Percentiles rank a stretch among this genome's conserved stretches.
Evolutionary conservation across 2,797 vertebrate species (phyloP).

Genomic region (Dromococcyx pavoninus): DNA sequence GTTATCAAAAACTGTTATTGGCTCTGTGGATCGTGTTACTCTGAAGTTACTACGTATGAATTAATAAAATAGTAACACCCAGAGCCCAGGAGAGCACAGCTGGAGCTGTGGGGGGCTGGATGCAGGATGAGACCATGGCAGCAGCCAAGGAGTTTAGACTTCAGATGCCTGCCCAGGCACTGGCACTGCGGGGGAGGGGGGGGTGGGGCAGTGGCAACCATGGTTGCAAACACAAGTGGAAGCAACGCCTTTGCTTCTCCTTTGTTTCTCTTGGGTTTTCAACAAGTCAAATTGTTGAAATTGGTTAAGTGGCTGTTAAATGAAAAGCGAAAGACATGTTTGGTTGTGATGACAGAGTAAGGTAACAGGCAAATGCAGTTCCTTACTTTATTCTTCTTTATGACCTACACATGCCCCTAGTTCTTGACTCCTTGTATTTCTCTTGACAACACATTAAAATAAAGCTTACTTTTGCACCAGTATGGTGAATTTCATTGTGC

Average conservation of each 20-base stretch:
- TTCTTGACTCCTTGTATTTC: not conserved
- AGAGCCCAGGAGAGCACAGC: not conserved
- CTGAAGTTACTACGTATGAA: not conserved
- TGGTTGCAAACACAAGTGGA: too few relatives aligned
- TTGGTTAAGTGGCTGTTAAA: not conserved
- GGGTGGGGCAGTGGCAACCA: not conserved
- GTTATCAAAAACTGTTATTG: not conserved
- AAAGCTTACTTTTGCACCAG: not conserved
- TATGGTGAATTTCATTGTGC: not conserved
- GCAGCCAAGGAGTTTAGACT: not conserved
- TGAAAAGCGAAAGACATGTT: not conserved
- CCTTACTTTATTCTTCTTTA: not conserved
- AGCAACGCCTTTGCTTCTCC: too few relatives aligned
- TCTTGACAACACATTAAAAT: not conserved
- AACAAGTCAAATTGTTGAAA: not conserved
- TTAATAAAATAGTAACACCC: not conserved
- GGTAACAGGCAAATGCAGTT: not conserved
- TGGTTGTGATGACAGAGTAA: not conserved
- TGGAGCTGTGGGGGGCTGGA: rapidly evolving
- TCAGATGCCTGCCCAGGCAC: not conserved
- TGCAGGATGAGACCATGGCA: not conserved
- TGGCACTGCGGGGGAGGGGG: rapidly evolving
- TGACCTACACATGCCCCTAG: too few relatives aligned
- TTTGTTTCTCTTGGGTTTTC: too few relatives aligned
- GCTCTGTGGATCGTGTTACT: not conserved